These are phyloP conservation scores for Synanthedon formicaeformis DNA, from an alignment of 2,888 invertebrate genomes.

Conservation along the genomic window DNA sequence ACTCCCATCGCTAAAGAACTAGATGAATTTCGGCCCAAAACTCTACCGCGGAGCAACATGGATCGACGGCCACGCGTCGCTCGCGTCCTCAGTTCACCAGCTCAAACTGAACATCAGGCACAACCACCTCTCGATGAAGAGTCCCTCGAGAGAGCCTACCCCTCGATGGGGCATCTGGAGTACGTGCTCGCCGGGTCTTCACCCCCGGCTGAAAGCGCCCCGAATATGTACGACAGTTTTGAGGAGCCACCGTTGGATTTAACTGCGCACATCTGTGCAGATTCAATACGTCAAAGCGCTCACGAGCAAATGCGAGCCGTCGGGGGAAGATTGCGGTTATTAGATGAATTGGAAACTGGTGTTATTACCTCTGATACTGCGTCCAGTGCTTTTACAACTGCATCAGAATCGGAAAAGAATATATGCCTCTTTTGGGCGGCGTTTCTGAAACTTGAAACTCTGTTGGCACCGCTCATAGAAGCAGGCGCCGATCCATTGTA, in stretches of 20 bases:
- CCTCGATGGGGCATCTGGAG: conserved; percentile 76
- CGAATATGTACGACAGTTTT: conserved; percentile 85
- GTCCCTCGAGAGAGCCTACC: conserved; percentile 75
- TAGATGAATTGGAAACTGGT: conserved; percentile 81
- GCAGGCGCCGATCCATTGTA: conserved; percentile 79
- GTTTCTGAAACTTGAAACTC: conserved; percentile 76
- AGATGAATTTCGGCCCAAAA: conserved; percentile 25
- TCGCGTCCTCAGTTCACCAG: conserved; percentile 32
- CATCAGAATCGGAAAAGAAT: conserved; percentile 77
- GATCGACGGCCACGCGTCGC: conserved; percentile 37
- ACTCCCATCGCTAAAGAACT: conserved; percentile 34
- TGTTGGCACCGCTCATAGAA: conserved; percentile 73
- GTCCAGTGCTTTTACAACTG: conserved; percentile 60
- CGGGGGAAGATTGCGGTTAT: conserved; percentile 74
- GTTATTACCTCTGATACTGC: conserved; percentile 72
- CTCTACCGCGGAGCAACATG: conserved; percentile 28
- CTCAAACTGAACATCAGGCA: conserved; percentile 21
- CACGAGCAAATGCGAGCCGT: conserved; percentile 80
- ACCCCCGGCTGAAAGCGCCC: conserved; percentile 84
- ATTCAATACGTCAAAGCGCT: conserved; percentile 79
- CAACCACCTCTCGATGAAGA: conserved; percentile 41
- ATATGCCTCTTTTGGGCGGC: conserved; percentile 80
- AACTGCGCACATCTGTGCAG: conserved; percentile 79
- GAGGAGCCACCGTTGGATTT: conserved; percentile 78
- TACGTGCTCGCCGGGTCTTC: conserved; percentile 85